These are phyloP conservation scores for Drosophila quinaria DNA, from an alignment of 2,888 invertebrate species.

Conservation along the genomic window DNA sequence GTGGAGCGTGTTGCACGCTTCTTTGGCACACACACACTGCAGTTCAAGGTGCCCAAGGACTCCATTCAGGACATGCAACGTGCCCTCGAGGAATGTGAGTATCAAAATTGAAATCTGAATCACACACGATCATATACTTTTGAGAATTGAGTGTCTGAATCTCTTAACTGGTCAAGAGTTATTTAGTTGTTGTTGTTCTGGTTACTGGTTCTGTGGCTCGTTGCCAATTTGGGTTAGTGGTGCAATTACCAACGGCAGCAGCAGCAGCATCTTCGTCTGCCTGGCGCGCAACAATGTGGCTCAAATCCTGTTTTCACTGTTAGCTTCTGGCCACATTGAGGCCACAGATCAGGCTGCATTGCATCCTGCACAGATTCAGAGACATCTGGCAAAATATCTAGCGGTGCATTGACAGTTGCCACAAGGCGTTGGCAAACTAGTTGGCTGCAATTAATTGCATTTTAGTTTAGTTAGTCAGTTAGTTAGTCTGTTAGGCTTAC, in stretches of 20 bases:
- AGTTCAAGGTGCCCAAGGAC: conserved; percentile 92
- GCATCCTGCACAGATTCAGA: conserved; percentile 17
- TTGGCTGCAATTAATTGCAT: conserved; percentile 71
- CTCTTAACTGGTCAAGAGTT: conserved; percentile 9
- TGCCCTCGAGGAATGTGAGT: conserved; percentile 93
- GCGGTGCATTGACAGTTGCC: conserved; percentile 76
- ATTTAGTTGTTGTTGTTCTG: conserved; percentile 21
- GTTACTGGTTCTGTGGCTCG: conserved; percentile 62
- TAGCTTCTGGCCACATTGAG: conserved; percentile 67
- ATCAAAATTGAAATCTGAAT: not conserved
- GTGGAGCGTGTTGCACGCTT: conserved; percentile 91
- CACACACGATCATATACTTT: not conserved
- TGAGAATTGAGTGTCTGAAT: not conserved
- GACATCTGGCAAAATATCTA: conserved; percentile 31
- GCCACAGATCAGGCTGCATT: conserved; percentile 48
- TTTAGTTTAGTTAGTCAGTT: conserved; percentile 49
- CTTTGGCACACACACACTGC: conserved; percentile 92
- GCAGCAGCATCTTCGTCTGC: conserved; percentile 24
- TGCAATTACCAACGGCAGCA: conserved; percentile 56
- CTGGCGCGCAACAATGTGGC: conserved; percentile 22
- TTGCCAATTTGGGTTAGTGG: conserved; percentile 77
- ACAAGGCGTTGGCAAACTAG: conserved; percentile 46
- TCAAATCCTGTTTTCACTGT: conserved; percentile 83
- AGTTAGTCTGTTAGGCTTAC: conserved; percentile 70
- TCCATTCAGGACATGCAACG: conserved; percentile 91